These are phyloP conservation scores for Megaustenia siamemsis DNA, from an alignment of 2,888 invertebrate genomes.

Conservation along the genomic window DNA sequence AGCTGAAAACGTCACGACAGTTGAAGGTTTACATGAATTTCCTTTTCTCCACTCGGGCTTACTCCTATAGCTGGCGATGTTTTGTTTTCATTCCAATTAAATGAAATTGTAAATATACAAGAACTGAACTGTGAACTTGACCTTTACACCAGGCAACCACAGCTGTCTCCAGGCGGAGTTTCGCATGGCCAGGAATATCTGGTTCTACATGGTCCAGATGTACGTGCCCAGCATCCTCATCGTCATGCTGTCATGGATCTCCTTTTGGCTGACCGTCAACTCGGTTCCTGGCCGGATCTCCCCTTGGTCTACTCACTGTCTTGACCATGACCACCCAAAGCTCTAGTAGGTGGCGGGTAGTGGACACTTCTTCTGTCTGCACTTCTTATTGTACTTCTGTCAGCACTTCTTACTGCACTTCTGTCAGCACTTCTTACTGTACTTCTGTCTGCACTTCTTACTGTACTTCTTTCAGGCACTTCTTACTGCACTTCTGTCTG, in stretches of 20 bases:
- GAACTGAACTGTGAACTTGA: background rate
- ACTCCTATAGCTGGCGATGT: too few relatives aligned
- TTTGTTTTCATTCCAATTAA: too few relatives aligned
- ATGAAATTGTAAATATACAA: too few relatives aligned
- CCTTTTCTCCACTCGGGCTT: too few relatives aligned
- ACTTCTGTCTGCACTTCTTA: background rate
- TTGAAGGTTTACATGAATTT: too few relatives aligned
- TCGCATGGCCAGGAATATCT: conserved; percentile 97
- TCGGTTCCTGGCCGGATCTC: conserved; percentile 74
- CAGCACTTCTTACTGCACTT: background rate
- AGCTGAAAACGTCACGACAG: too few relatives aligned
- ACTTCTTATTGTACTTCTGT: background rate
- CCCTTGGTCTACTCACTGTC: conserved; percentile 74
- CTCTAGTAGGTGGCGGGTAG: conserved; percentile 46
- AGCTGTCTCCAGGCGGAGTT: conserved; percentile 98
- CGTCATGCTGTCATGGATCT: conserved; percentile 76
- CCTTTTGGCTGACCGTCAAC: conserved; percentile 76
- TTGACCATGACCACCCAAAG: conserved; percentile 75
- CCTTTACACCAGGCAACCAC: conserved; percentile 90
- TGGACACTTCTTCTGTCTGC: background rate
- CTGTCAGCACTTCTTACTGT: background rate
- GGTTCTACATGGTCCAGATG: conserved; percentile 99
- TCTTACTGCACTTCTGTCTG: too few relatives aligned
- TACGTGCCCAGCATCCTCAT: conserved; percentile 92
- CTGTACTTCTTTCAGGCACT: conserved; percentile 1